These are phyloP conservation scores for Phylloscopus trochiloides DNA, from an alignment of 2,113 vertebrate species.

Conservation along the genomic window DNA sequence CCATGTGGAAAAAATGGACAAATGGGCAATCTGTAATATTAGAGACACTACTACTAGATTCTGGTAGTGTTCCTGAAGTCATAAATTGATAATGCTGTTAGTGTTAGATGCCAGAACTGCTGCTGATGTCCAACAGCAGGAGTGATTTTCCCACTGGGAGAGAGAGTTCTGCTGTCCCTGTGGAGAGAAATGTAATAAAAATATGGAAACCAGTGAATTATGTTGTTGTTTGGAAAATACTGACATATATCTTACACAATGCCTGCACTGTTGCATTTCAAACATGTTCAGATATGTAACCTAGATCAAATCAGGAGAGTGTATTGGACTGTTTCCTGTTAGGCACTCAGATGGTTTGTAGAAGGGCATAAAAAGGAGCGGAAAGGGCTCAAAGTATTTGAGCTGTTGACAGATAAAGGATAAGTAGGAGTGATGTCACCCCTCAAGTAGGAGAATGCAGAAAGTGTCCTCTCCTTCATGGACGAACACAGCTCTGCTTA, in stretches of 20 bases:
- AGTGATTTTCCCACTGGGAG: constrained; percentile 54
- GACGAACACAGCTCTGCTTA: neutral
- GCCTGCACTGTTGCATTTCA: constrained; percentile 6
- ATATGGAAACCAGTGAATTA: constrained; percentile 36
- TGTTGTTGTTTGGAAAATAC: constrained; percentile 30
- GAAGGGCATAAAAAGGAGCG: neutral
- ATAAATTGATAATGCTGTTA: constrained; percentile 60
- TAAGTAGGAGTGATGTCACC: neutral
- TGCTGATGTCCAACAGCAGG: constrained; percentile 23
- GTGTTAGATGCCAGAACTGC: constrained; percentile 40
- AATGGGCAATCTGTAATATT: constrained; percentile 31
- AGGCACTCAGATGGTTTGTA: neutral
- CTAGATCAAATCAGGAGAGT: neutral
- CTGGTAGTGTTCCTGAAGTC: constrained; percentile 36
- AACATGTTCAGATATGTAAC: neutral
- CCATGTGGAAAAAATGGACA: neutral
- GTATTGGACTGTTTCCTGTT: neutral
- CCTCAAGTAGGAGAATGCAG: neutral
- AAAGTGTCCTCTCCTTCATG: neutral
- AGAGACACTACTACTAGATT: constrained; percentile 8
- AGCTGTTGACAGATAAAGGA: neutral
- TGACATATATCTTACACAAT: neutral
- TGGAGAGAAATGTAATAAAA: constrained; percentile 57
- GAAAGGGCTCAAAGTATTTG: neutral
- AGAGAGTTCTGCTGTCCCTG: constrained; percentile 36